phyloP scores from a whole-genome alignment of 1,140 invertebrate species.

The Macrobrachium rosenbergii region DNA sequence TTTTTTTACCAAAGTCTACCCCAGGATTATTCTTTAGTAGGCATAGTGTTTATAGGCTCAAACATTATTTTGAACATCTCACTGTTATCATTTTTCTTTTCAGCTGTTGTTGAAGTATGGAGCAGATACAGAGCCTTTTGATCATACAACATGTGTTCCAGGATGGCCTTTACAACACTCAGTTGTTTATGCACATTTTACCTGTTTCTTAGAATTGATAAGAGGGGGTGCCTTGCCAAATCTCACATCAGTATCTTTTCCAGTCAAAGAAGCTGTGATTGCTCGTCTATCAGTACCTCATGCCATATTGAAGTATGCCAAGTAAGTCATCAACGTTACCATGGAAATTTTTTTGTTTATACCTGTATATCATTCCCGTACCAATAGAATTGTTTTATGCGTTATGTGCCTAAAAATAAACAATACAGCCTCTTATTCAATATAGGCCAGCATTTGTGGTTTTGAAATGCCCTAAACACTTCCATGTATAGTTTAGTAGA shows the following conservation, averaged over 20 bases:
- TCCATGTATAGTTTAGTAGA: too few species aligned
- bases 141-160: constrained; percentile 54
- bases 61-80: too few species aligned
- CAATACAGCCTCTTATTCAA: neutral
- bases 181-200: constrained; percentile 59
- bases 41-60: too few species aligned
- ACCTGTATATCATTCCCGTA: neutral
- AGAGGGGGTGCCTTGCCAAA: constrained; percentile 53
- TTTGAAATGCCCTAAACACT: too few species aligned
- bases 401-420: too few species aligned
- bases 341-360: neutral
- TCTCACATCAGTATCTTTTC: constrained; percentile 38
- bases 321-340: constrained; percentile 14
- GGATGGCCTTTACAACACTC: constrained; percentile 63
- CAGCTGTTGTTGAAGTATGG: constrained; percentile 54
- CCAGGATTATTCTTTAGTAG: too few species aligned
- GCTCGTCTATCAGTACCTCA: constrained; percentile 59
- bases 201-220: constrained; percentile 61
- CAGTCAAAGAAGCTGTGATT: constrained; percentile 29
- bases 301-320: constrained; percentile 62
- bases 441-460: too few species aligned
- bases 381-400: neutral
- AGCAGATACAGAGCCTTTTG: constrained; percentile 54
- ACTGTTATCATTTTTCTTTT: neutral
- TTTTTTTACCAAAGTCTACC: too few species aligned